Evolutionary conservation across 92 coral and sea anemone species (phyloP), one percentile per base, ranked within the genome.

Genomic region (Chrysogorgia sp.): DNA sequence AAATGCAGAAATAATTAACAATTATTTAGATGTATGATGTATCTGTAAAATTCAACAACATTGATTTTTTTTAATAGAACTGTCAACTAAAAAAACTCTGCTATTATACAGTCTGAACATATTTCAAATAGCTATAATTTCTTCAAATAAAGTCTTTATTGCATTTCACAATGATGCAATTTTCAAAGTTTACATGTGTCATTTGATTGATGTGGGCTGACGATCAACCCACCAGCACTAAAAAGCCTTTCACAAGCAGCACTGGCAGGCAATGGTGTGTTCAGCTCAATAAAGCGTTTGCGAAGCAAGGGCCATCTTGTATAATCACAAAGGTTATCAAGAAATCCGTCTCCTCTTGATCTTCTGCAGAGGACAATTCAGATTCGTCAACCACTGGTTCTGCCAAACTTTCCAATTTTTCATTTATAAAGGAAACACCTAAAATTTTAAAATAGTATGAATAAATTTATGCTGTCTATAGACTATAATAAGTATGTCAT

Each of bases 241-340:
- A 65, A 65, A 37, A 65, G 71, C 10, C 71, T 3, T 37, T 65
- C 71, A 37, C 71, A 65, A 10, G 71, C 71, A 65, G 71, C 71
- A 65, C 71, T 65, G 30, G 71, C 71, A 0, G 71, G 71, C 30
- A 65, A 12, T 20, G 71, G 71, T 65, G 71, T 65, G 30, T 65
- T 65, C 50, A 65, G 30, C 71, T 65, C 71, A 33, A 65, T 65
- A 34, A 65, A 65, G 0, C 32, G 50, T 22, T 65, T 65, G 25
- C 71, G 52, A 65, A 65, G 71, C 50, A 65, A 14, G 24, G 71
- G 71, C 71, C 71, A 37, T n/a, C n/a, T n/a, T n/a, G n/a, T n/a
- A n/a, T n/a, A n/a, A n/a, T n/a, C n/a, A n/a, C n/a, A n/a, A n/a
- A n/a, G n/a, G n/a, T n/a, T n/a, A n/a, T n/a, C n/a, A 66, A 66